Conservation (phyloP, 2,888 invertebrate genomes). For the Hyalella azteca region DNA sequence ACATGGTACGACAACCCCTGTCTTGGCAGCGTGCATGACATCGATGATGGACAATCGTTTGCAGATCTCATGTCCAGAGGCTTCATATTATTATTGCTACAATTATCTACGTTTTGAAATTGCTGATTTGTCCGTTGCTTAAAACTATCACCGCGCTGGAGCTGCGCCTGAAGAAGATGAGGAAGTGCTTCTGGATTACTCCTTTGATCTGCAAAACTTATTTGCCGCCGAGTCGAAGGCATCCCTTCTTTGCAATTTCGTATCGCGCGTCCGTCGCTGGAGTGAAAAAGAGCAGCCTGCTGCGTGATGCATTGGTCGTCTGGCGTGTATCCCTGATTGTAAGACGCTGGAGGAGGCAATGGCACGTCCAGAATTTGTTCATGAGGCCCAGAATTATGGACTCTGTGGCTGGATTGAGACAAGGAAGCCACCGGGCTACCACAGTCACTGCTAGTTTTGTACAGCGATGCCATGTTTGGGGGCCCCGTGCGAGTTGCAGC, state of each 20-base stretch:
- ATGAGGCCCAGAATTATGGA: background rate
- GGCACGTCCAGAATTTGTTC: conserved; percentile 41
- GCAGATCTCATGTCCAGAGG: conserved; percentile 7
- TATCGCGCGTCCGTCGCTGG: background rate
- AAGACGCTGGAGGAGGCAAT: conserved; percentile 38
- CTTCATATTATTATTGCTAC: conserved; percentile 28
- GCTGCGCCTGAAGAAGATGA: conserved; percentile 9
- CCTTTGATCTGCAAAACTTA: conserved; percentile 15
- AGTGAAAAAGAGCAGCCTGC: background rate
- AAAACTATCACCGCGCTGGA: conserved; percentile 25
- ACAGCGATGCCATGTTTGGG: background rate
- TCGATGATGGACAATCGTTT: background rate
- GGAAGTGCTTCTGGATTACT: conserved; percentile 20
- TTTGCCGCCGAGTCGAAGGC: background rate
- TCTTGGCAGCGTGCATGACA: conserved; percentile 5
- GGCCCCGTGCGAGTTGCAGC: background rate
- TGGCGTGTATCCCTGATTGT: conserved; percentile 41
- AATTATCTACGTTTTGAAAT: conserved; percentile 20
- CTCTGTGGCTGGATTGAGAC: background rate
- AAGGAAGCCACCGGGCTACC: background rate
- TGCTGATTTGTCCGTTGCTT: conserved; percentile 28
- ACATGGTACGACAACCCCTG: background rate
- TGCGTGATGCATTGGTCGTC: conserved; percentile 34
- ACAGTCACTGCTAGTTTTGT: conserved; percentile 15
- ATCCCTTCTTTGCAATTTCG: background rate